Evolutionary conservation across 1,140 invertebrate species (phyloP).

Genomic region (Polypedilum vanderplanki): DNA sequence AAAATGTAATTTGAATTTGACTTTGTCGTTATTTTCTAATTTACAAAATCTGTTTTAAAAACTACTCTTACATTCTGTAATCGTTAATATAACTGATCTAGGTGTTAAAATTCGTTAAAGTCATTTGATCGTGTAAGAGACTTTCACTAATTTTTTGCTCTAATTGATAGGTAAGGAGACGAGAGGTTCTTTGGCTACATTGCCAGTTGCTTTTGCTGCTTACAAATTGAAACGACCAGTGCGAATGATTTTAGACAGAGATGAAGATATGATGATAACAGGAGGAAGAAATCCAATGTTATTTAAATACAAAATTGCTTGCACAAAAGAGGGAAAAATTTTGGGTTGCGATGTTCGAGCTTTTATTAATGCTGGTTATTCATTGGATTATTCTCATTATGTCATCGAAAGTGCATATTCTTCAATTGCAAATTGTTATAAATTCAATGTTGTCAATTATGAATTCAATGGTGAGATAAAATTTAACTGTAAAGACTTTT

Average conservation of each 20-base stretch:
- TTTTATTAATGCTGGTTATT: constrained; percentile 81
- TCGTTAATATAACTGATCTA: too few relatives aligned
- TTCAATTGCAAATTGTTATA: too few relatives aligned
- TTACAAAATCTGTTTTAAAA: too few relatives aligned
- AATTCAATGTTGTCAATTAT: too few relatives aligned
- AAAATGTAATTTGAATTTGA: too few relatives aligned
- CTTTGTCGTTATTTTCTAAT: too few relatives aligned
- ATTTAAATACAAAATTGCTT: constrained; percentile 79
- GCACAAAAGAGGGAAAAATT: constrained; percentile 66
- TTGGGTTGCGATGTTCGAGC: constrained; percentile 62
- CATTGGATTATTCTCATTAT: constrained; percentile 69
- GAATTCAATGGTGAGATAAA: constrained; percentile 59
- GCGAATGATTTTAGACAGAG: constrained; percentile 81
- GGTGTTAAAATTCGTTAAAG: too few relatives aligned
- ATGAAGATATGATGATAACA: constrained; percentile 88
- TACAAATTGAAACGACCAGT: constrained; percentile 69
- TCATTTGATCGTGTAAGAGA: too few relatives aligned
- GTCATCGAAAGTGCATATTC: constrained; percentile 67
- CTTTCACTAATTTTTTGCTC: neutral
- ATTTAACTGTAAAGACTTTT: constrained; percentile 64
- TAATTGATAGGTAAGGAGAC: neutral
- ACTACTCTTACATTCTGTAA: too few relatives aligned
- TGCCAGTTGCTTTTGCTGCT: constrained; percentile 65
- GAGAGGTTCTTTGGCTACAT: constrained; percentile 51
- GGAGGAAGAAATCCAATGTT: constrained; percentile 85